Conservation (phyloP, 2,113 vertebrate genomes). For the Ailurus styani region DNA sequence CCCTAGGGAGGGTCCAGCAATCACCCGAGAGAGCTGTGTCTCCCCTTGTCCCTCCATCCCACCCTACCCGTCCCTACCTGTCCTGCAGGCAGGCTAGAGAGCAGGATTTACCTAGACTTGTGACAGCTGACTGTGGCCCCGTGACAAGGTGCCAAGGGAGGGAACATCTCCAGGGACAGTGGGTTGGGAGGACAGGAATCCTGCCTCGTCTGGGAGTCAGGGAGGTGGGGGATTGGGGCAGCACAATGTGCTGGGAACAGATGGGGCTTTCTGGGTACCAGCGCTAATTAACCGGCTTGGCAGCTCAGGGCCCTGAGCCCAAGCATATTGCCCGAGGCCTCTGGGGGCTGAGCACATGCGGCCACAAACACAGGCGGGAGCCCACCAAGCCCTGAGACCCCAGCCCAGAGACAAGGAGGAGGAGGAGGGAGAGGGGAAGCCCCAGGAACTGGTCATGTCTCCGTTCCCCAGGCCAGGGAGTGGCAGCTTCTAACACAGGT, state of each 20-base stretch:
- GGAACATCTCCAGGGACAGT: neutral
- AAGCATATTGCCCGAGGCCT: neutral
- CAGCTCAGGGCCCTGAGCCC: neutral
- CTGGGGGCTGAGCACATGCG: neutral
- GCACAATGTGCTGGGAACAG: neutral
- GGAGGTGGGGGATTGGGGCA: neutral
- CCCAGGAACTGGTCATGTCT: neutral
- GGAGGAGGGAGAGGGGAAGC: neutral
- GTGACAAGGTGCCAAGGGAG: neutral
- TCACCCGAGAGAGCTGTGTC: neutral
- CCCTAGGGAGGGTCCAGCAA: neutral
- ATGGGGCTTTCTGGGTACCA: constrained; percentile 7
- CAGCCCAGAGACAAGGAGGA: neutral
- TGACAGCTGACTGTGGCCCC: neutral
- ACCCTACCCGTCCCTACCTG: neutral
- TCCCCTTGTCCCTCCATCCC: neutral
- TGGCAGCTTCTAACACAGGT: neutral
- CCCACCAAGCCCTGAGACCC: neutral
- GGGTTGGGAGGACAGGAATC: too few relatives aligned
- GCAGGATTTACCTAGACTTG: neutral
- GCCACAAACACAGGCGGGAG: neutral
- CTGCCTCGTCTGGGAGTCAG: neutral
- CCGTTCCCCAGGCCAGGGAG: neutral
- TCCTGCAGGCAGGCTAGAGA: neutral
- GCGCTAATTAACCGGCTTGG: constrained; percentile 18